Evolutionary conservation across 2,797 vertebrate genomes (phyloP), one percentile per base, ranked within the genome.

Genomic region (Ceyx erithaca): DNA sequence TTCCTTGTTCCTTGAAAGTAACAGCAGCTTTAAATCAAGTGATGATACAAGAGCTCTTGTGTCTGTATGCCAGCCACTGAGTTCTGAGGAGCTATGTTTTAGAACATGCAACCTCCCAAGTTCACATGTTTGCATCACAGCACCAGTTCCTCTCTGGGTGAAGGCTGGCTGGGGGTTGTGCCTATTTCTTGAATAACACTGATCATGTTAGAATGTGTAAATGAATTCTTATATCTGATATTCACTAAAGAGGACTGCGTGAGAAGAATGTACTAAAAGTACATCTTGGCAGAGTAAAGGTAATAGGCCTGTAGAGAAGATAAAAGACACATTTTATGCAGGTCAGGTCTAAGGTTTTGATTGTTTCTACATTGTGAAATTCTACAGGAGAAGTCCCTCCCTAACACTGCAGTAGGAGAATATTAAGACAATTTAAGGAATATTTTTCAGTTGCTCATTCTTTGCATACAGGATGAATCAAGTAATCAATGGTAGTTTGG

Each of bases 51-150:
- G 82, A 49, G 6, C 11, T 62, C 15, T 31, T 63, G 21, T 28
- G 3, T 4, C 6, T 26, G 6, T 43, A 33, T 21, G 19, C 37
- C 3, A 18, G 25, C 4, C 9, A 8, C 4, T 9, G 45, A 48
- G 14, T 41, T 69, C 33, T 0, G 0, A 62, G 0, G 1, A 55
- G 4, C 7, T 80, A 11, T 3, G 2, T 11, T 70, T 58, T 59
- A 51, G n/a, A 55, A 0, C 7, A 33, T 75, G 9, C 33, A n/a
- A 1, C n/a, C n/a, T 73, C 16, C 4, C 12, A 8, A 26, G 40
- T 15, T 51, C 19, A 14, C 20, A 55, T 10, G 48, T 72, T 9
- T 0, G 0, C 37, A 40, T 62, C 55, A 21, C 1, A 9, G 30
- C 1, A 1, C 31, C 3, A 1, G 33, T 28, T 51, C 40, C 28